Evolutionary conservation across 2,888 invertebrate species (phyloP), one percentile per base, ranked within the genome.

Genomic region (Pollenia labialis): DNA sequence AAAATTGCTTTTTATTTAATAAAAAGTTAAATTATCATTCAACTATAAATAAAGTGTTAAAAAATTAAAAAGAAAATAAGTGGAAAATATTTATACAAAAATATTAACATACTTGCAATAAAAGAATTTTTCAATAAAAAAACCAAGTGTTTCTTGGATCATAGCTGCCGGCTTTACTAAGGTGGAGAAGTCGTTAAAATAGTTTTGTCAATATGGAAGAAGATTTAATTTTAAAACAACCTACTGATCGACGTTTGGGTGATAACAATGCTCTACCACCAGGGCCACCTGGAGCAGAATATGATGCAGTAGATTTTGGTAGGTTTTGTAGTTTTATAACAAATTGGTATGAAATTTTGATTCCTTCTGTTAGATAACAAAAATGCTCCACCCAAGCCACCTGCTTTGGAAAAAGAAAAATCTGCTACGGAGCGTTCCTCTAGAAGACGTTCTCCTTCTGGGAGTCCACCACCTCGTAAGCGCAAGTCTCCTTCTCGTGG

Each of bases 201-300:
- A 32, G 32, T 32, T 32, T 14, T 0, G 14, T 42, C 79, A 90
- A 88, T 69, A 93, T 93, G 93, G 93, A 93, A 66, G 93, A 91
- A 66, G 92, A 91, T 18, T 88, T 90, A 64, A 89, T 89, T 72
- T 84, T 91, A 14, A 91, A 91, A 85, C 92, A 91, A 80, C 90
- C 90, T 8, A 72, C 89, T 4, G 93, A 92, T 69, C 90, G 91
- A 11, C 92, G 92, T 3, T 86, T 92, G 60, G 91, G 90, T 2
- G 91, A 89, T 16, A 89, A 89, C 10, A 90, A 89, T 83, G 89
- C 91, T 23, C 82, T 92, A 77, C 91, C 90, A 8, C 90, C 90
- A 8, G 93, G 93, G 6, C 93, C 93, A 16, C 93, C 93, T 75
- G 93, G 93, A 48, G 92, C 91, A 8, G 93, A 93, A 83, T 89